A percentile compares a stretch with the other conserved stretches of the same genome.
Conservation (phyloP, 2,113 vertebrate genomes). For the Oplegnathus fasciatus region DNA sequence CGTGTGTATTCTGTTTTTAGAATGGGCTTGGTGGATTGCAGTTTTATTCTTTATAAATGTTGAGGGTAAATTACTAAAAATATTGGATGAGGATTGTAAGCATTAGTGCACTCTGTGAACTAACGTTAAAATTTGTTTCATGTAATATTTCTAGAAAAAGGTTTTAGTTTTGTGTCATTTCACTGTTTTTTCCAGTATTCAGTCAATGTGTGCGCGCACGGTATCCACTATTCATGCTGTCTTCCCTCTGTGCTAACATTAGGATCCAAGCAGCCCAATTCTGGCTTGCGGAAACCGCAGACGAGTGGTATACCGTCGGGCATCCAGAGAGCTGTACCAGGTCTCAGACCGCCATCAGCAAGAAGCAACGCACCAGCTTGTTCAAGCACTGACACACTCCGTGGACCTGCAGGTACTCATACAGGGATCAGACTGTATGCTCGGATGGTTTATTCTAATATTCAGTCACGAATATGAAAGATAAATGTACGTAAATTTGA, state of each 20-base stretch:
- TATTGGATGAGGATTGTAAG: not conserved
- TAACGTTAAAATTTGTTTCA: not conserved
- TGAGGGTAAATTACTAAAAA: not conserved
- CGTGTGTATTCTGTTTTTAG: not conserved
- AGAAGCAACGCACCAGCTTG: conserved; percentile 15
- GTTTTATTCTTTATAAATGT: not conserved
- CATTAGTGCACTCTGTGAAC: not conserved
- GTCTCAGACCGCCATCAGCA: conserved; percentile 26
- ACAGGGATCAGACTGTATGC: not conserved
- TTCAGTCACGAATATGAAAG: not conserved
- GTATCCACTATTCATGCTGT: not conserved
- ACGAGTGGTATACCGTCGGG: conserved; percentile 15
- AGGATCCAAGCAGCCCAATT: conserved; percentile 54
- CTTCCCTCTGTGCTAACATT: not conserved
- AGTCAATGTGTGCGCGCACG: not conserved
- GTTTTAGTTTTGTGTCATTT: not conserved
- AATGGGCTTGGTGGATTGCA: not conserved
- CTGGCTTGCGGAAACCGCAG: conserved; percentile 40
- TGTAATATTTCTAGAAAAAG: not conserved
- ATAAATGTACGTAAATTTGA: not conserved
- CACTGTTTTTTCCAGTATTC: not conserved
- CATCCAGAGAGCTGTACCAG: conserved; percentile 33
- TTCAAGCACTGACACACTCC: conserved; percentile 26
- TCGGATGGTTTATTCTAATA: conserved; percentile 8
- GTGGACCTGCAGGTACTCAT: conserved; percentile 43